Percentiles rank a stretch among this genome's conserved stretches.
These are phyloP conservation scores for Psephotus haematonotus DNA, from an alignment of 2,113 vertebrate species.

Conservation along the genomic window DNA sequence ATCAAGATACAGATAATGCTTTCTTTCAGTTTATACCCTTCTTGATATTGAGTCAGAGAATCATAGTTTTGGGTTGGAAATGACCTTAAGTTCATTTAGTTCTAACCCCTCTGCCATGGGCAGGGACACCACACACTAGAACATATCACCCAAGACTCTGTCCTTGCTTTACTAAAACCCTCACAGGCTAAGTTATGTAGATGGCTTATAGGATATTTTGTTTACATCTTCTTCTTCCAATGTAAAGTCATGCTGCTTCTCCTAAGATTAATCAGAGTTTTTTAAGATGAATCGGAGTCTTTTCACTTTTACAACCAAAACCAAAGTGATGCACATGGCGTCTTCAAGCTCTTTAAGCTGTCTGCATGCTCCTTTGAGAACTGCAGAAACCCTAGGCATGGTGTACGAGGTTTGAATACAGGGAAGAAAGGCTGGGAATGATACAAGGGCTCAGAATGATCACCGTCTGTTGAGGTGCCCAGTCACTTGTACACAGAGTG, in stretches of 20 bases:
- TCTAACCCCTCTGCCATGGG: neutral
- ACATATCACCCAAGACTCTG: neutral
- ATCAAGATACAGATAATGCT: rapidly evolving
- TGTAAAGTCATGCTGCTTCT: neutral
- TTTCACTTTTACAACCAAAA: neutral
- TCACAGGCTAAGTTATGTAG: too few relatives aligned
- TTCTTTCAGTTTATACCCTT: neutral
- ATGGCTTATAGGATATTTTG: neutral
- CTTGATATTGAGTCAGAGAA: neutral
- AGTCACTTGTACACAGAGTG: rapidly evolving
- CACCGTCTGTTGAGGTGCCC: rapidly evolving
- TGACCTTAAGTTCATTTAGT: neutral
- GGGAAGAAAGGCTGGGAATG: neutral
- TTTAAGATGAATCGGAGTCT: rapidly evolving
- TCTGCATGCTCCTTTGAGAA: neutral
- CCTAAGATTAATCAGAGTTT: neutral
- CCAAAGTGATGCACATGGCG: neutral
- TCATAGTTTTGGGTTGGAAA: neutral
- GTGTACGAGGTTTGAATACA: neutral
- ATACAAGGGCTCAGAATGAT: neutral
- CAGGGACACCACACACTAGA: neutral
- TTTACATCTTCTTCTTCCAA: neutral
- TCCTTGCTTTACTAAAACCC: neutral
- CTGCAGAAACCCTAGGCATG: neutral
- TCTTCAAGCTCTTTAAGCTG: neutral